Conservation (phyloP, 2,113 vertebrate genomes). For the Ovis aries region DNA sequence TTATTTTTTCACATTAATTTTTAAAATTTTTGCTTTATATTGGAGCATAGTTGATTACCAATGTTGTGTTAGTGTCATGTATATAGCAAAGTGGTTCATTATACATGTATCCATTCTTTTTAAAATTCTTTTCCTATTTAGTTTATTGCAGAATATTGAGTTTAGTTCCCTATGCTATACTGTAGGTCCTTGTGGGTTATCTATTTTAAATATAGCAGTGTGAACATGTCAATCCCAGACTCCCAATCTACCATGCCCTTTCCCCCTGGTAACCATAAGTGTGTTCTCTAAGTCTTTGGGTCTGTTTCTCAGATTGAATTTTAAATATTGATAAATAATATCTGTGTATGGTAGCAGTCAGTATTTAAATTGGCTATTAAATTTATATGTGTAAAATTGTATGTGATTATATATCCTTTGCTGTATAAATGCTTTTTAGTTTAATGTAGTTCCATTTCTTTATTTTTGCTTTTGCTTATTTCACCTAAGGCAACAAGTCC, state of each 20-base stretch:
- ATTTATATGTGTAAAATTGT: neutral
- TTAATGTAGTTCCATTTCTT: neutral
- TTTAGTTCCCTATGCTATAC: neutral
- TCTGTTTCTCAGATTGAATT: neutral
- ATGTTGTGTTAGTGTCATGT: neutral
- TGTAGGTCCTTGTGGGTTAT: neutral
- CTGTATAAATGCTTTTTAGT: neutral
- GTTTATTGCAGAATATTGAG: neutral
- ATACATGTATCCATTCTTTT: neutral
- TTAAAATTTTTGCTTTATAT: neutral
- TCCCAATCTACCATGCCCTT: neutral
- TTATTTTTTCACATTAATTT: neutral
- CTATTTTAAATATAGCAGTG: neutral
- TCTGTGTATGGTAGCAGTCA: neutral
- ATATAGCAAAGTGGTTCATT: neutral
- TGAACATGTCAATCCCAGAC: neutral
- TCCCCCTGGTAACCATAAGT: neutral
- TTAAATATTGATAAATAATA: neutral
- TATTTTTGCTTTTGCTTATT: neutral
- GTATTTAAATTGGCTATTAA: neutral
- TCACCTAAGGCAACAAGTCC: neutral
- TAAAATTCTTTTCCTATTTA: neutral
- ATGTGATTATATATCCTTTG: neutral
- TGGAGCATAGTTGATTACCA: neutral
- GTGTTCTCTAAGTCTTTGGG: neutral